Evolutionary conservation across 2,888 invertebrate species (phyloP).

Genomic region (Phyto melanocephala): DNA sequence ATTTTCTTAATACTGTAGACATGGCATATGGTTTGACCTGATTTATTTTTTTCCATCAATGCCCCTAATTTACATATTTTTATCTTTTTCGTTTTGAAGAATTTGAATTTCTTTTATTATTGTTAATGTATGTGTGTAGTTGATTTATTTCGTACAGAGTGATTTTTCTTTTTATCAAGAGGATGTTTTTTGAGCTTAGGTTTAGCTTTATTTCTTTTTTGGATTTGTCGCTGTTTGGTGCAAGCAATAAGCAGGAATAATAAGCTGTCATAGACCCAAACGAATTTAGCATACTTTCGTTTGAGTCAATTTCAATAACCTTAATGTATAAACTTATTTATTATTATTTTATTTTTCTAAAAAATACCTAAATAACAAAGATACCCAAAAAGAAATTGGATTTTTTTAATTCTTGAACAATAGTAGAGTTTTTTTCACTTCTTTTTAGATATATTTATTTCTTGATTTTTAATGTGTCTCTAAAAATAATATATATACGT

Average conservation of each 20-base stretch:
- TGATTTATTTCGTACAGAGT: slow-evolving; percentile 12
- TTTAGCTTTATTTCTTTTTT: not conserved
- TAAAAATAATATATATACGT: too few relatives aligned
- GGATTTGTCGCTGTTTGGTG: not conserved
- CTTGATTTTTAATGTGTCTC: too few relatives aligned
- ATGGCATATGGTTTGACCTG: slow-evolving; percentile 7
- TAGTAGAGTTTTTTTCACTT: too few relatives aligned
- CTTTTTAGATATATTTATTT: too few relatives aligned
- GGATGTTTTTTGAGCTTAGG: not conserved
- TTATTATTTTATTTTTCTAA: not conserved
- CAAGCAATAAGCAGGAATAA: not conserved
- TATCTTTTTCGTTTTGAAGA: not conserved
- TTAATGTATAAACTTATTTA: not conserved
- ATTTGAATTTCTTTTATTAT: not conserved
- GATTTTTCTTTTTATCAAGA: not conserved
- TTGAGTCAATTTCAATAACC: slow-evolving; percentile 20
- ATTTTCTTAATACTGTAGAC: not conserved
- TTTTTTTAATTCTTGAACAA: too few relatives aligned
- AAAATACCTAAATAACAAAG: not conserved
- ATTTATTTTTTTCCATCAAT: not conserved
- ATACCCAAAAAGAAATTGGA: too few relatives aligned
- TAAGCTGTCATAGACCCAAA: slow-evolving; percentile 18
- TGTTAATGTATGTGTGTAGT: too few relatives aligned
- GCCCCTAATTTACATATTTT: not conserved
- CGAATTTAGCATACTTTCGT: not conserved